These are phyloP conservation scores for Pogonocichla stellata DNA, from an alignment of 2,113 vertebrate genomes.

Conservation along the genomic window DNA sequence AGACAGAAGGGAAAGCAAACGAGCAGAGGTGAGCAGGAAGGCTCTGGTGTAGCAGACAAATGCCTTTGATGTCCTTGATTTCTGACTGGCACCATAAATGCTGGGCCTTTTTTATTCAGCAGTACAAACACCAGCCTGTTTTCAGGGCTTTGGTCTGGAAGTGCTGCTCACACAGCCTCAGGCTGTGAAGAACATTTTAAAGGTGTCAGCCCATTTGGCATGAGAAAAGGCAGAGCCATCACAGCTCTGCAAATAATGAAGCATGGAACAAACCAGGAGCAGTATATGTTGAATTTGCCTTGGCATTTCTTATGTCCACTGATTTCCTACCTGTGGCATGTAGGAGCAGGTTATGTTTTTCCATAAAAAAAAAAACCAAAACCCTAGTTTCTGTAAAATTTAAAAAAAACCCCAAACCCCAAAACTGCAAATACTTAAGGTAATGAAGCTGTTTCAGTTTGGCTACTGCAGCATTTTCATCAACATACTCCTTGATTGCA, in stretches of 20 bases:
- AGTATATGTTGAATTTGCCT: fast-evolving
- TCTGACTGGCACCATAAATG: not conserved
- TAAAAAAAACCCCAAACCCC: not conserved
- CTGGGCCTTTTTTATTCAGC: not conserved
- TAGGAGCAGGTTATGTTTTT: not conserved
- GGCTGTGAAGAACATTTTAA: not conserved
- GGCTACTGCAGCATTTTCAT: not conserved
- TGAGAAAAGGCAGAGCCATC: not conserved
- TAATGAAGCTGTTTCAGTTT: not conserved
- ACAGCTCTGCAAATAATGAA: not conserved
- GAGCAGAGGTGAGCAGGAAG: not conserved
- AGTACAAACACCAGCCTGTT: not conserved
- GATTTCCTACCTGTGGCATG: not conserved
- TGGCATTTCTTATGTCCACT: not conserved
- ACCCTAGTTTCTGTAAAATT: not conserved
- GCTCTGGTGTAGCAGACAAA: not conserved
- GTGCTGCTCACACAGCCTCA: not conserved
- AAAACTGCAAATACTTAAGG: not conserved
- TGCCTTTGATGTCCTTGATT: not conserved
- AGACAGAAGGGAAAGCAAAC: not conserved
- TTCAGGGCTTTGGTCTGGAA: not conserved
- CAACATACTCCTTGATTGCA: fast-evolving
- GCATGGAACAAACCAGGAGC: not conserved
- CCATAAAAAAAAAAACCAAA: too few species aligned
- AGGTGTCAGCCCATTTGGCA: not conserved